phyloP scores from a whole-genome alignment of 2,888 invertebrate genomes.

The Synanthedon tipuliformis region DNA sequence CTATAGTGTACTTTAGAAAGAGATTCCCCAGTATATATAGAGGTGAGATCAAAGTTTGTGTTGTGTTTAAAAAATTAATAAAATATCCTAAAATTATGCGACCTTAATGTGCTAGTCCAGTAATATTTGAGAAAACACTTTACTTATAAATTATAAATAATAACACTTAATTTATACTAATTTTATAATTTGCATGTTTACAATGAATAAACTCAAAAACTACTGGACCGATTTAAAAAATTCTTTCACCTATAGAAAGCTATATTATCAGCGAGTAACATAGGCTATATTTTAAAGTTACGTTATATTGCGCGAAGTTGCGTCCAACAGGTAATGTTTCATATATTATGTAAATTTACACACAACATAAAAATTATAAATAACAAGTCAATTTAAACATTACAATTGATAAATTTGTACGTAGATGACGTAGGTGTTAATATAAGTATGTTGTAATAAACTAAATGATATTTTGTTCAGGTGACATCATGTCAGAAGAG shows the following conservation, averaged over 20 bases:
- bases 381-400: no score
- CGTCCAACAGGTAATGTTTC: no score
- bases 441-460: neutral
- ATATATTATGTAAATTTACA: neutral
- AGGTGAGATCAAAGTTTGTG: constrained; percentile 64
- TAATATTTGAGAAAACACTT: neutral
- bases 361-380: no score
- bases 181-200: no score
- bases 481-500: constrained; percentile 84
- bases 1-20: constrained; percentile 91
- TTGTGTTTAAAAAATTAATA: neutral
- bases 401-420: no score
- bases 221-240: no score
- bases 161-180: no score
- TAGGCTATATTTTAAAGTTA: no score
- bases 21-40: constrained; percentile 93
- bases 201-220: no score
- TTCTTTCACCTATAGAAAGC: no score
- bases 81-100: neutral
- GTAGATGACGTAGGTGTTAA: neutral
- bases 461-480: constrained; percentile 41
- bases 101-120: neutral
- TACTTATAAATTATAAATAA: neutral
- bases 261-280: no score
- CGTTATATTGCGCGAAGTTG: no score